Evolutionary conservation across 2,888 invertebrate species (phyloP).

Genomic region (Folsomia candida): DNA sequence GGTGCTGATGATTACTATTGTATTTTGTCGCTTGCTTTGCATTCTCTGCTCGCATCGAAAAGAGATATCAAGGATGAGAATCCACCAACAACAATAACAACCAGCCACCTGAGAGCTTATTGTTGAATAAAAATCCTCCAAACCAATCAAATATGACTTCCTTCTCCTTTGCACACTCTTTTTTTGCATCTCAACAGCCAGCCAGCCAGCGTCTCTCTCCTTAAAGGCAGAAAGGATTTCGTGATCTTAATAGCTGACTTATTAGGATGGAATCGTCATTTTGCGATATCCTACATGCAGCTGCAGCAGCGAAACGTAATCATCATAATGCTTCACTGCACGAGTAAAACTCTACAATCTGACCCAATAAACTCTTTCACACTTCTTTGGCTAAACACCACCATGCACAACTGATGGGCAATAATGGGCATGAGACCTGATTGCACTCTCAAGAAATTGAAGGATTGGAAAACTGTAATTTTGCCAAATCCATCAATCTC

Average conservation of each 20-base stretch:
- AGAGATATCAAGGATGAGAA: slow-evolving; percentile 12
- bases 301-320: background rate
- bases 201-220: no score
- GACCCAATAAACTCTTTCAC: slow-evolving; percentile 7
- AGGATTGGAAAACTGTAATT: background rate
- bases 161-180: no score
- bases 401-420: background rate
- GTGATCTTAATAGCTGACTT: slow-evolving; percentile 1
- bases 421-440: background rate
- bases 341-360: background rate
- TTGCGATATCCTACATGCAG: background rate
- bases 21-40: slow-evolving; percentile 1
- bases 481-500: background rate
- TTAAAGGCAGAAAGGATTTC: background rate
- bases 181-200: background rate
- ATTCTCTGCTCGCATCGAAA: background rate
- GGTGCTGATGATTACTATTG: slow-evolving; percentile 10
- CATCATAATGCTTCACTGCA: background rate
- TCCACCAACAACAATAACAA: background rate
- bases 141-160: slow-evolving; percentile 10
- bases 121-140: background rate
- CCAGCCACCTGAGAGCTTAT: background rate
- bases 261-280: background rate
- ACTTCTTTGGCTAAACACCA: background rate
- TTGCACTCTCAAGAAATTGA: background rate